Evolutionary conservation across 2,113 vertebrate species (phyloP).

Genomic region (Ellobius talpinus): DNA sequence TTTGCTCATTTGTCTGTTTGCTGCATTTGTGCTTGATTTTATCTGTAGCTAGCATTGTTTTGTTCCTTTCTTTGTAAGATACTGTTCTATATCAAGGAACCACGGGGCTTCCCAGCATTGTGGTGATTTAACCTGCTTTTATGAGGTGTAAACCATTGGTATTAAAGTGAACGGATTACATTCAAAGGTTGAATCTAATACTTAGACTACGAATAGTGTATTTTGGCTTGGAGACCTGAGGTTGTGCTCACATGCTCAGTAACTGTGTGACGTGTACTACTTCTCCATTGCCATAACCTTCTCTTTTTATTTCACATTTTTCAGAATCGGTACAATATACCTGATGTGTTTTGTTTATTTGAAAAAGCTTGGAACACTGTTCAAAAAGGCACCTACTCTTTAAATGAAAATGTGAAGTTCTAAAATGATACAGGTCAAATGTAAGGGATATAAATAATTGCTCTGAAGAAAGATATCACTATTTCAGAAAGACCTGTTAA

Average conservation of each 20-base stretch:
- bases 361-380: not conserved
- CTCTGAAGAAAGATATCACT: not conserved
- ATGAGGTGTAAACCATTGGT: not conserved
- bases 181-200: not conserved
- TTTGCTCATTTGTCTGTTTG: not conserved
- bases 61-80: not conserved
- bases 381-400: not conserved
- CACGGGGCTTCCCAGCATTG: not conserved
- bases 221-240: not conserved
- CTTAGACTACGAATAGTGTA: not conserved
- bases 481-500: not conserved
- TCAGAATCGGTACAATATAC: not conserved
- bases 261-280: not conserved
- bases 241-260: not conserved
- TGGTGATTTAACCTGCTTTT: constrained; percentile 3
- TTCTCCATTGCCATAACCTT: not conserved
- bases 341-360: not conserved
- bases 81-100: not conserved
- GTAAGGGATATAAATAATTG: not conserved
- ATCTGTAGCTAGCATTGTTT: not conserved
- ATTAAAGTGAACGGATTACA: constrained; percentile 30
- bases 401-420: not conserved
- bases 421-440: not conserved
- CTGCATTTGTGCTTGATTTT: not conserved
- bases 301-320: not conserved